A percentile compares a stretch with the other conserved stretches of the same genome.
These are phyloP conservation scores for Alviniconcha strummeri DNA, from an alignment of 2,888 invertebrate species.

Conservation along the genomic window DNA sequence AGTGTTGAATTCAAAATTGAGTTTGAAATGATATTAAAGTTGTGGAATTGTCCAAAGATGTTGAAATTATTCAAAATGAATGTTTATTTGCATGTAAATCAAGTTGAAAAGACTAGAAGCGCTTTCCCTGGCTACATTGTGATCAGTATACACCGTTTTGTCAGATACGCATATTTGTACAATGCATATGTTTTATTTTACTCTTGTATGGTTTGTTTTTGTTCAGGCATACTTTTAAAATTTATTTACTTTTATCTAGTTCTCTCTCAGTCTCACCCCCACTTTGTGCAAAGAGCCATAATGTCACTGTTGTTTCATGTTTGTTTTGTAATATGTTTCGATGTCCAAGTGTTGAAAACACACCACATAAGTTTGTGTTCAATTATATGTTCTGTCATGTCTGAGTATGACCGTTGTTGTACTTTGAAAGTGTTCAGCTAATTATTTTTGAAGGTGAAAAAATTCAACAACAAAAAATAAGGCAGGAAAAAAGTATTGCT, in stretches of 20 bases:
- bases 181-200: background rate
- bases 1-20: no score
- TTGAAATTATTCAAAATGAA: no score
- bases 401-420: background rate
- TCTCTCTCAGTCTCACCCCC: conserved; percentile 10
- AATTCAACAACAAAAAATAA: background rate
- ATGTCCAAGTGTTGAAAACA: conserved; percentile 26
- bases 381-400: conserved; percentile 13
- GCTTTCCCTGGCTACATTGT: conserved; percentile 29
- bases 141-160: conserved; percentile 8
- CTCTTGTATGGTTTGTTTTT: background rate
- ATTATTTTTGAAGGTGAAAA: background rate
- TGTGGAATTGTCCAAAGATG: no score
- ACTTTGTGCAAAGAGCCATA: conserved; percentile 20
- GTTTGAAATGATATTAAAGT: no score
- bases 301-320: conserved; percentile 25
- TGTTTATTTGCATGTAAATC: no score
- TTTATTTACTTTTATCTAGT: conserved; percentile 19
- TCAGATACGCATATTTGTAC: conserved; percentile 25
- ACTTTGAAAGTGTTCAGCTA: background rate
- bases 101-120: background rate
- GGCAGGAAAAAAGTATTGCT: background rate
- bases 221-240: background rate
- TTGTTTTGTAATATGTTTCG: conserved; percentile 21
- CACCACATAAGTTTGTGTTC: conserved; percentile 16